These are phyloP conservation scores for Axinella damicornis DNA, from an alignment of 37 sponge, comb jelly and placozoan genomes.

Conservation along the genomic window DNA sequence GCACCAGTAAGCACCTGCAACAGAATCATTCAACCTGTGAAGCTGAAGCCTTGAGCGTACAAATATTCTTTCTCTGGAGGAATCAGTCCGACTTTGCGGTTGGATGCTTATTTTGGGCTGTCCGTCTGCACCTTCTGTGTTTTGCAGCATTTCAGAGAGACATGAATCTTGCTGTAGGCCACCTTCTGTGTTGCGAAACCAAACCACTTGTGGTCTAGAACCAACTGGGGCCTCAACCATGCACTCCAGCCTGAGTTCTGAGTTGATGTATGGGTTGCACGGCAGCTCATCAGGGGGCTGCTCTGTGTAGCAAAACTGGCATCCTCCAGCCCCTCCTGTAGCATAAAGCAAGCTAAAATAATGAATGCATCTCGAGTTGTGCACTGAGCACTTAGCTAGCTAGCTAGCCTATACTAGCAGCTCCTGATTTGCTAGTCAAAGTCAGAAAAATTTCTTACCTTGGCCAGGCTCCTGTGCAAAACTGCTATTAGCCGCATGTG, in stretches of 20 bases:
- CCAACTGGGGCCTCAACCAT: background rate
- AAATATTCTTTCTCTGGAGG: background rate
- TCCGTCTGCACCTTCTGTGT: no score
- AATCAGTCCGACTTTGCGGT: no score
- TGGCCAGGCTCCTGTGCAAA: no score
- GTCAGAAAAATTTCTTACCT: no score
- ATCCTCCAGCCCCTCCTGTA: no score
- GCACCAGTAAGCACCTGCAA: constrained; percentile 19
- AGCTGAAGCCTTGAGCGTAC: constrained; percentile 3
- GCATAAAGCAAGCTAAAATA: no score
- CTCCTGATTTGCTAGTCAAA: no score
- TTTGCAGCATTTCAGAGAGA: background rate
- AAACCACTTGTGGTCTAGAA: background rate
- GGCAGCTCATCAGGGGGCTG: constrained; percentile 22
- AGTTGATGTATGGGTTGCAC: constrained; percentile 35
- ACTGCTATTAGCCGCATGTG: no score
- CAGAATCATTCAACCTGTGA: background rate
- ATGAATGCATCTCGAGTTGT: no score
- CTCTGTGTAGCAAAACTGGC: constrained; percentile 18
- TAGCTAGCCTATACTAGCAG: no score
- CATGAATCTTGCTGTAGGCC: background rate
- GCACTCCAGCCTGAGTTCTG: constrained; percentile 38
- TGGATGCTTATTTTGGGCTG: background rate
- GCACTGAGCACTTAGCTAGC: no score
- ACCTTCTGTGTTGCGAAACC: constrained; percentile 6